These are phyloP conservation scores for Amyelois transitella DNA, from an alignment of 1,140 invertebrate genomes.

Conservation along the genomic window DNA sequence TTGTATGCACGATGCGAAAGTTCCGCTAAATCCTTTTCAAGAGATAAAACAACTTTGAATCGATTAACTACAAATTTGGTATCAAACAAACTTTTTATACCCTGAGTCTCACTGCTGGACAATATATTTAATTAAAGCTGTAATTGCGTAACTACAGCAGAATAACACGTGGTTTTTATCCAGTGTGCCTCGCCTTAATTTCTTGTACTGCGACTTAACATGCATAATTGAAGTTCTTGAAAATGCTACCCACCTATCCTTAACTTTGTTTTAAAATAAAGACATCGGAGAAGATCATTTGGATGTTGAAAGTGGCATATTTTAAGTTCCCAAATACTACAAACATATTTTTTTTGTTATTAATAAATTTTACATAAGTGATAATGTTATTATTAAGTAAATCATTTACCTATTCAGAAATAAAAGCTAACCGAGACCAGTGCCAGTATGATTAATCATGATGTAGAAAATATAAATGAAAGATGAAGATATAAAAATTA, in stretches of 20 bases:
- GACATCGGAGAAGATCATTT: neutral
- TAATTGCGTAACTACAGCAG: neutral
- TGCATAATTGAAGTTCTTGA: neutral
- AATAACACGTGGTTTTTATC: neutral
- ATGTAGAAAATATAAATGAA: too few relatives aligned
- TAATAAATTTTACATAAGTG: too few relatives aligned
- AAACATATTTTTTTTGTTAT: too few relatives aligned
- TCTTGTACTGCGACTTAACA: neutral
- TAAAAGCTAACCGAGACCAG: too few relatives aligned
- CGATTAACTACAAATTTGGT: neutral
- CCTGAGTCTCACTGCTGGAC: neutral
- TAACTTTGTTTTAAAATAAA: neutral
- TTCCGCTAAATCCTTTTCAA: neutral
- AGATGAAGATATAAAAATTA: too few relatives aligned
- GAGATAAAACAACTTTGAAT: neutral
- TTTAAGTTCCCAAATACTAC: too few relatives aligned
- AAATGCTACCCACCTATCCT: neutral
- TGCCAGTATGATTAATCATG: too few relatives aligned
- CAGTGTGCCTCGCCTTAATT: neutral
- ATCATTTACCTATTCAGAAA: too few relatives aligned
- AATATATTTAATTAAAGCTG: neutral
- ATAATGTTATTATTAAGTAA: too few relatives aligned
- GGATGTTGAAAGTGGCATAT: too few relatives aligned
- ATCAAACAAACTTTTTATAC: neutral
- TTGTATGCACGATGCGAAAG: neutral